Conservation (phyloP, 2,888 invertebrate species). For the Leptinotarsa tumamoca region DNA sequence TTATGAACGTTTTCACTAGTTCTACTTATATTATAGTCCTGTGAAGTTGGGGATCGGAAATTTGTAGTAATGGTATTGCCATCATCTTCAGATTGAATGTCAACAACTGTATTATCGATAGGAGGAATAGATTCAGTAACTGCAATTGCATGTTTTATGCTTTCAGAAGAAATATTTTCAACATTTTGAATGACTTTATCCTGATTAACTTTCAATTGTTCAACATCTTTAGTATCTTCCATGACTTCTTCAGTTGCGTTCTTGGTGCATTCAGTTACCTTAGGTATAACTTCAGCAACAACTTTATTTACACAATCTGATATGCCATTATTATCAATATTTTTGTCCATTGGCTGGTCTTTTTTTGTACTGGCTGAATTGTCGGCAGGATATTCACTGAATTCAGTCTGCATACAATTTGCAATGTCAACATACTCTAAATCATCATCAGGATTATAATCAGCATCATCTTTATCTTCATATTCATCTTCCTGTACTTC, state of each 20-base stretch:
- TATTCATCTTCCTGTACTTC: slow-evolving; percentile 40
- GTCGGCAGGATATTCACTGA: slow-evolving; percentile 8
- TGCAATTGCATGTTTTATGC: too few relatives aligned
- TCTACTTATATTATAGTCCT: neutral
- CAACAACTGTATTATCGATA: too few relatives aligned
- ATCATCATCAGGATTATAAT: slow-evolving; percentile 44
- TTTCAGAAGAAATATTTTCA: neutral
- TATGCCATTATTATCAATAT: neutral
- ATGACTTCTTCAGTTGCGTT: neutral
- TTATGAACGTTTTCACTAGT: slow-evolving; percentile 21
- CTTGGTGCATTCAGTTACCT: neutral
- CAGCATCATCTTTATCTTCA: slow-evolving; percentile 44
- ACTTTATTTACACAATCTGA: neutral
- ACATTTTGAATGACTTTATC: neutral
- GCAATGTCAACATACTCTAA: slow-evolving; percentile 33
- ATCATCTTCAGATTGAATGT: too few relatives aligned
- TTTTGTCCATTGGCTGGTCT: neutral
- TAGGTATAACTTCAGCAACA: neutral
- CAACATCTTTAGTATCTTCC: neutral
- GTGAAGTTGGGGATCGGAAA: neutral
- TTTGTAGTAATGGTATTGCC: too few relatives aligned
- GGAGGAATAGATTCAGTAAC: too few relatives aligned
- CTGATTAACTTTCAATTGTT: neutral
- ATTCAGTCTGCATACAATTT: slow-evolving; percentile 35
- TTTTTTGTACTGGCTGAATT: neutral